A percentile compares a stretch with the other conserved stretches of the same genome.
These are phyloP conservation scores for Amiota mariae DNA, from an alignment of 2,888 invertebrate genomes.

Conservation along the genomic window DNA sequence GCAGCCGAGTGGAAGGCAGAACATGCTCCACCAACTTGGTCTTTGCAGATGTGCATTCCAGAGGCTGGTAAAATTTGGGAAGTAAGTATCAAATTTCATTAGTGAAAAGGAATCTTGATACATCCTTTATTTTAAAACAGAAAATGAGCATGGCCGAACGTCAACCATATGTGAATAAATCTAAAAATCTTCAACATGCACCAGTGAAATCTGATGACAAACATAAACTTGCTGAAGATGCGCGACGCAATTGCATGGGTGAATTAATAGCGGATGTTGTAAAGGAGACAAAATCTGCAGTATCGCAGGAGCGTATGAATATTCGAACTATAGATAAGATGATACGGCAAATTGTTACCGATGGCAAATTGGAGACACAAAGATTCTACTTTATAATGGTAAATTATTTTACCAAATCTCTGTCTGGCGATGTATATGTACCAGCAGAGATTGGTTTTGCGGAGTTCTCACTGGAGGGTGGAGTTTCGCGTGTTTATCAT, in stretches of 20 bases:
- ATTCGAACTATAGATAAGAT: conserved; percentile 31
- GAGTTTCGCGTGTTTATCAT: conserved; percentile 35
- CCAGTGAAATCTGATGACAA: background rate
- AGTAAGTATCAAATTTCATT: background rate
- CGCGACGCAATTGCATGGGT: background rate
- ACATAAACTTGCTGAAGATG: background rate
- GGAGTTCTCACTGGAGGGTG: conserved; percentile 35
- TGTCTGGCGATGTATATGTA: background rate
- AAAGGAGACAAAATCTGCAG: background rate
- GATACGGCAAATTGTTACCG: conserved; percentile 22
- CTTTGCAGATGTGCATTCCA: background rate
- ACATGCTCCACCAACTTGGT: conserved; percentile 1
- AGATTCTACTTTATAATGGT: conserved; percentile 41
- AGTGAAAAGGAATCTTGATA: too few species aligned
- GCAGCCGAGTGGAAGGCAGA: background rate
- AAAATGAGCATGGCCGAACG: conserved; percentile 14
- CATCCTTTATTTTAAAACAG: conserved; percentile 5
- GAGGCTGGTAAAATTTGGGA: conserved; percentile 11
- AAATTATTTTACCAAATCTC: conserved; percentile 29
- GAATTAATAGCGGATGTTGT: background rate
- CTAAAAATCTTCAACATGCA: background rate
- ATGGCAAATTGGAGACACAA: background rate
- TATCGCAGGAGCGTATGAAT: background rate
- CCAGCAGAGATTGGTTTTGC: conserved; percentile 38
- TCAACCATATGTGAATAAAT: conserved; percentile 1